phyloP scores from a whole-genome alignment of 92 coral and sea anemone genomes.

The Isaurus tuberculatus region DNA sequence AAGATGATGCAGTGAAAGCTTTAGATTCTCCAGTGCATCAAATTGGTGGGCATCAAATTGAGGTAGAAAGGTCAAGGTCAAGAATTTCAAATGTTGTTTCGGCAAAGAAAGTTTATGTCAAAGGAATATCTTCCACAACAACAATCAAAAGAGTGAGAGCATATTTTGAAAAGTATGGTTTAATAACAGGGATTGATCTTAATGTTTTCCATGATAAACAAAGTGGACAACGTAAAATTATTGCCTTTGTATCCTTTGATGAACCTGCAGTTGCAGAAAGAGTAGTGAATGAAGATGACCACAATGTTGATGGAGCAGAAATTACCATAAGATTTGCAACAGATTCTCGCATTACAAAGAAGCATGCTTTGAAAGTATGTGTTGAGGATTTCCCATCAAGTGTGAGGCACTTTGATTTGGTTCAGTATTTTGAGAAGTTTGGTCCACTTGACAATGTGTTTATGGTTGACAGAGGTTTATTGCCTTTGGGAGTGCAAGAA shows the following conservation, averaged over 20 bases:
- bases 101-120: constrained; percentile 59
- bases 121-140: constrained; percentile 49
- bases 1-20: constrained; percentile 62
- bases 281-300: constrained; percentile 34
- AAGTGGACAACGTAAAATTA: constrained; percentile 2
- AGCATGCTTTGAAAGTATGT: constrained; percentile 33
- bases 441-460: constrained; percentile 33
- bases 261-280: constrained; percentile 46
- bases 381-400: constrained; percentile 28
- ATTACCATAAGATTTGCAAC: constrained; percentile 42
- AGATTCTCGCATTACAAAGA: constrained; percentile 43
- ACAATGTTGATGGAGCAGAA: constrained; percentile 38
- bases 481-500: constrained; percentile 21
- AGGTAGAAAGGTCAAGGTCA: constrained; percentile 22
- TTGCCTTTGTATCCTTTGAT: constrained; percentile 56
- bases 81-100: constrained; percentile 35
- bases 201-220: constrained; percentile 46
- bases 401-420: constrained; percentile 18
- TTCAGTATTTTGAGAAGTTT: constrained; percentile 39
- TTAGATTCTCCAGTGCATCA: constrained; percentile 55
- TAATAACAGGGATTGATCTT: constrained; percentile 58
- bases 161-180: constrained; percentile 65
- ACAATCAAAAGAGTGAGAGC: constrained; percentile 59
- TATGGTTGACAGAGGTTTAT: constrained; percentile 6
- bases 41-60: constrained; percentile 23